Evolutionary conservation across 2,888 invertebrate genomes (phyloP).

Genomic region (Diplolepis rosae): DNA sequence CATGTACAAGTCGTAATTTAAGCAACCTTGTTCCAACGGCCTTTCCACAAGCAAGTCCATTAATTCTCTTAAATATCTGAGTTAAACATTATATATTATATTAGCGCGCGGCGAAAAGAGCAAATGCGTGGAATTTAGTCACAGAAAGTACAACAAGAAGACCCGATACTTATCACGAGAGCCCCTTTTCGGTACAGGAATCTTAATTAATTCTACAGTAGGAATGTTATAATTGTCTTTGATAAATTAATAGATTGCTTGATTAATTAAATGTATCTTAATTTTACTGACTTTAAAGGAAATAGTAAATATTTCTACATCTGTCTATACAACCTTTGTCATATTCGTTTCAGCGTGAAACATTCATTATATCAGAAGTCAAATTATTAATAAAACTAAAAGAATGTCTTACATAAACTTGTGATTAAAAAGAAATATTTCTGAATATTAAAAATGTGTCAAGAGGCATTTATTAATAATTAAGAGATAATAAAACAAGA

Average conservation of each 20-base stretch:
- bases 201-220: not conserved
- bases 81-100: conserved; percentile 16
- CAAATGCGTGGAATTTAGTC: conserved; percentile 15
- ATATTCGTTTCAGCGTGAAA: too few relatives aligned
- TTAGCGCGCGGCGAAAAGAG: conserved; percentile 17
- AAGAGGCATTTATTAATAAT: too few relatives aligned
- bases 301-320: too few relatives aligned
- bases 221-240: not conserved
- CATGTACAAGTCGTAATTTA: conserved; percentile 27
- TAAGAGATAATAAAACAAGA: too few relatives aligned
- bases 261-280: too few relatives aligned
- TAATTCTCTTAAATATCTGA: conserved; percentile 27
- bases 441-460: conserved; percentile 24
- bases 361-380: too few relatives aligned
- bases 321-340: too few relatives aligned
- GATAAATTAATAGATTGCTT: too few relatives aligned
- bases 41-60: conserved; percentile 17
- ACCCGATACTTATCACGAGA: not conserved
- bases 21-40: conserved; percentile 31
- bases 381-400: too few relatives aligned
- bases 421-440: too few relatives aligned
- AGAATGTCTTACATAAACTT: too few relatives aligned
- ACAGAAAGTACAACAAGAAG: not conserved
- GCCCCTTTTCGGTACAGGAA: not conserved
- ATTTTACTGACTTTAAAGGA: too few relatives aligned